These are phyloP conservation scores for human (Homo sapiens) DNA, from an alignment of 2,113 vertebrate species.

Conservation along the genomic window DNA sequence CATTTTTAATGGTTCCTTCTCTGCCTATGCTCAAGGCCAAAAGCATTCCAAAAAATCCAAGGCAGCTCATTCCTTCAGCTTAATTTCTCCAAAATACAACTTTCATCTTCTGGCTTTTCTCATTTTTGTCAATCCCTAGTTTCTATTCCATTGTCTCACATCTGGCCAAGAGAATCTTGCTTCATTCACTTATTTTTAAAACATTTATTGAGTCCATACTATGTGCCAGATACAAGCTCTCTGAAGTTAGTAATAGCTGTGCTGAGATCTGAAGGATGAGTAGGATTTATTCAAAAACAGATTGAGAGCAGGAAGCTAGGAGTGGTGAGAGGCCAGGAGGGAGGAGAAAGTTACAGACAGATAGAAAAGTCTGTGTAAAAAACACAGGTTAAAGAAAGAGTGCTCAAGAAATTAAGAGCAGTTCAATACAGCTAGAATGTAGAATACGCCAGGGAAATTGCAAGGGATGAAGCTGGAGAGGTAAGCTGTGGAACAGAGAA, in stretches of 20 bases:
- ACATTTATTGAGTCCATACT: background rate
- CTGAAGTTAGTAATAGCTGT: background rate
- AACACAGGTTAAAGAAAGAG: background rate
- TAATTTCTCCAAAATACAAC: background rate
- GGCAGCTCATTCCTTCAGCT: background rate
- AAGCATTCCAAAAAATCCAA: slow-evolving; percentile 15
- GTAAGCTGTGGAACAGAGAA: background rate
- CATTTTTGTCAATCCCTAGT: background rate
- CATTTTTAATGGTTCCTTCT: slow-evolving; percentile 6
- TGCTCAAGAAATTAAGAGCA: background rate
- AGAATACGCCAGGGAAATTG: background rate
- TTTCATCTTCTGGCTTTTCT: background rate
- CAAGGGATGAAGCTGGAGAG: background rate
- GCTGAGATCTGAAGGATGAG: background rate
- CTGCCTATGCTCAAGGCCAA: background rate
- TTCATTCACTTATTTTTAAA: background rate
- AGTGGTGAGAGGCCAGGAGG: background rate
- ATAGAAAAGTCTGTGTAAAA: background rate
- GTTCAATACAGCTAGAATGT: background rate
- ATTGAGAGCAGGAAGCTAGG: background rate
- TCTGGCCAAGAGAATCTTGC: background rate
- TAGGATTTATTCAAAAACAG: background rate
- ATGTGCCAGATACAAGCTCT: background rate
- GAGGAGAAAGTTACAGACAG: background rate
- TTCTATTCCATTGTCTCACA: slow-evolving; percentile 15